Conservation (phyloP, 2,797 vertebrate species). For the Thamnophis elegans region DNA sequence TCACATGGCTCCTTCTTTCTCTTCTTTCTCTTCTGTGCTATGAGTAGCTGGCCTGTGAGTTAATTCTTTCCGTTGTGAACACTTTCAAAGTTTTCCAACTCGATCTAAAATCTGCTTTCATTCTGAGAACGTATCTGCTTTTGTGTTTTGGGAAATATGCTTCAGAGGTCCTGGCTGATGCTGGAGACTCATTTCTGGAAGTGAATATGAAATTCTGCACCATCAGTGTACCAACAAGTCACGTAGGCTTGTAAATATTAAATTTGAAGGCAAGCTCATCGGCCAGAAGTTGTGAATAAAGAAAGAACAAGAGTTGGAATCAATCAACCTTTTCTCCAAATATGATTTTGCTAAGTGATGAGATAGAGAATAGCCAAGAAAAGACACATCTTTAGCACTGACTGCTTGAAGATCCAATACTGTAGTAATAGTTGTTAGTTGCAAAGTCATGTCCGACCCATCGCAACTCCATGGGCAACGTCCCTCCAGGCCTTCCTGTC, state of each 20-base stretch:
- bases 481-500: too few species aligned
- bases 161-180: neutral
- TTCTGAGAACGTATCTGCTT: neutral
- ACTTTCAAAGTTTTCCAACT: neutral
- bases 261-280: neutral
- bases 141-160: neutral
- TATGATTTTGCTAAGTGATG: neutral
- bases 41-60: neutral
- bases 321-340: neutral
- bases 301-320: neutral
- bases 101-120: neutral
- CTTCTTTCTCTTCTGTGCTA: neutral
- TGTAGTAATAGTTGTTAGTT: neutral
- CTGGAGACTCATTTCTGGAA: neutral
- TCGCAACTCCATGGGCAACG: too few species aligned
- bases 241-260: neutral
- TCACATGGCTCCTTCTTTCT: neutral
- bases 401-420: neutral
- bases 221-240: neutral
- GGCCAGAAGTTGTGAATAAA: neutral
- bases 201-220: neutral
- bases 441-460: too few species aligned
- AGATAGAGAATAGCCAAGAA: neutral
- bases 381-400: neutral
- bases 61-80: neutral